Conservation (phyloP, 2,888 invertebrate species). For the Ophioninae sp. region DNA sequence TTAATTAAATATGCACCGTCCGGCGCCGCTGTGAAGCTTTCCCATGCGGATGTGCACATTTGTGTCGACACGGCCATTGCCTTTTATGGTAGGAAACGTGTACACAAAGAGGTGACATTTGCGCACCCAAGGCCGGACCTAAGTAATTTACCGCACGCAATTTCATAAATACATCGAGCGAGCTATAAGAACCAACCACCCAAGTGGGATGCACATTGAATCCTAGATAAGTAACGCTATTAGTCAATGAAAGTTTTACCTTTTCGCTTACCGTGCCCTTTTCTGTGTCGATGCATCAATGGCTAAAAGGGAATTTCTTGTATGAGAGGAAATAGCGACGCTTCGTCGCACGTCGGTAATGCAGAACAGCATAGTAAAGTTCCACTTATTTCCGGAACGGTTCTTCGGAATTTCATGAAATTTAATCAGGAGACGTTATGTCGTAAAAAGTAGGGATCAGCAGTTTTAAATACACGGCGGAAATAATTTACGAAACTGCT, state of each 20-base stretch:
- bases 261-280: not conserved
- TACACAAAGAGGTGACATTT: not conserved
- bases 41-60: not conserved
- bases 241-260: not conserved
- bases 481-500: no score
- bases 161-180: slow-evolving; percentile 38
- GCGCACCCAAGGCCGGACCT: not conserved
- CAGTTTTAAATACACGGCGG: no score
- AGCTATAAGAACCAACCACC: not conserved
- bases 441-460: no score
- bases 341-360: no score
- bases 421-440: no score
- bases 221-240: not conserved
- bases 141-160: slow-evolving; percentile 42
- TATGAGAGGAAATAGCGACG: not conserved
- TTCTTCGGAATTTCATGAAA: no score
- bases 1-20: slow-evolving; percentile 37
- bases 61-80: slow-evolving; percentile 10
- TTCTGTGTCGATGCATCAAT: not conserved
- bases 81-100: slow-evolving; percentile 2
- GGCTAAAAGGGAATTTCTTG: not conserved
- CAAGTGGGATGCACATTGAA: not conserved
- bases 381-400: not conserved
- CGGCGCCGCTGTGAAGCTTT: slow-evolving; percentile 10
- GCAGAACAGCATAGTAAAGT: no score